Percentiles rank a stretch among this genome's conserved stretches.
phyloP scores from a whole-genome alignment of 2,888 invertebrate genomes.

The Quadroppia sp. region DNA sequence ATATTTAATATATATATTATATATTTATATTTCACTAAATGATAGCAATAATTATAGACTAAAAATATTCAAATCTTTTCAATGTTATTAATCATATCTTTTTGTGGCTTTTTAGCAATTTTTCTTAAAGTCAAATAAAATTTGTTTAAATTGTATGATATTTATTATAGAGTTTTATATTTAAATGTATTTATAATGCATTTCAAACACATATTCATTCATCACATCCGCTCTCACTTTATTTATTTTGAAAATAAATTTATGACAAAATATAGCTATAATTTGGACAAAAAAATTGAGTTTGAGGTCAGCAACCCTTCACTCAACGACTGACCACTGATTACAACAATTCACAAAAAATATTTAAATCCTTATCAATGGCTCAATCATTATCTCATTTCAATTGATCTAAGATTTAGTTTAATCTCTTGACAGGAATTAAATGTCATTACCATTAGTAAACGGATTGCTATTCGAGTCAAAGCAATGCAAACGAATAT shows the following conservation, averaged over 20 bases:
- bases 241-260: background rate
- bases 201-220: background rate
- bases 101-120: background rate
- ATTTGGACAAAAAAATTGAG: no score
- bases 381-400: no score
- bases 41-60: background rate
- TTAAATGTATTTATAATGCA: background rate
- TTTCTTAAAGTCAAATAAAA: background rate
- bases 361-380: no score
- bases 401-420: no score
- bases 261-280: no score
- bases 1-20: background rate
- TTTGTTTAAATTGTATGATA: background rate
- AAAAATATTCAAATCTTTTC: background rate
- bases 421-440: no score
- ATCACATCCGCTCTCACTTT: background rate
- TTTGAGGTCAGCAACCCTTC: no score
- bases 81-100: slow-evolving; percentile 2
- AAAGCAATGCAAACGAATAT: no score
- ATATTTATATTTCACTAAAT: background rate
- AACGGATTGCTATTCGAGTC: background rate
- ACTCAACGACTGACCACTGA: no score
- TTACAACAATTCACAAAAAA: no score
- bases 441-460: no score
- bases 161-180: background rate